Conservation (phyloP, 2,888 invertebrate genomes). For the Drosophila cognata region DNA sequence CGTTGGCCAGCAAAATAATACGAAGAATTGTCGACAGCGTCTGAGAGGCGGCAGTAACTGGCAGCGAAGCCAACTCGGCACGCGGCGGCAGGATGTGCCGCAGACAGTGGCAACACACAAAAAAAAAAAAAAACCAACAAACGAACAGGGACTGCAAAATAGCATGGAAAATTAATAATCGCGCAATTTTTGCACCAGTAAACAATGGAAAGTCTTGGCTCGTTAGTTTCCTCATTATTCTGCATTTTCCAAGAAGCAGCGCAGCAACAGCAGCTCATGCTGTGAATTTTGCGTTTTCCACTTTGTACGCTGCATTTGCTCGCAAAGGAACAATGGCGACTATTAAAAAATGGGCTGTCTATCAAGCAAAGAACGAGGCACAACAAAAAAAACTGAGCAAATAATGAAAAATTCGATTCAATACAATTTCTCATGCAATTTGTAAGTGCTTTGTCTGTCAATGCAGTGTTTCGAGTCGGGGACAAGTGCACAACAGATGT, state of each 20-base stretch:
- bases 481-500: slow-evolving; percentile 44
- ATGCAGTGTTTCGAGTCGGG: slow-evolving; percentile 25
- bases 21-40: slow-evolving; percentile 52
- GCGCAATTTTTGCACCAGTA: slow-evolving; percentile 81
- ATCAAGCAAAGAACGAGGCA: slow-evolving; percentile 40
- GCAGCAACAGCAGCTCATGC: slow-evolving; percentile 24
- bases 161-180: slow-evolving; percentile 82
- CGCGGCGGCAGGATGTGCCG: slow-evolving; percentile 31
- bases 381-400: slow-evolving; percentile 30
- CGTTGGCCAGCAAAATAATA: slow-evolving; percentile 33
- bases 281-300: slow-evolving; percentile 33
- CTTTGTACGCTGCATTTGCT: slow-evolving; percentile 42
- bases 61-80: slow-evolving; percentile 11
- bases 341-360: slow-evolving; percentile 46
- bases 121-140: slow-evolving; percentile 8
- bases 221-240: slow-evolving; percentile 82
- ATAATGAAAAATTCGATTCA: slow-evolving; percentile 68
- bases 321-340: slow-evolving; percentile 34
- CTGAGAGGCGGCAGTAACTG: slow-evolving; percentile 33
- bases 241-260: slow-evolving; percentile 54
- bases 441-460: slow-evolving; percentile 35
- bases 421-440: slow-evolving; percentile 68
- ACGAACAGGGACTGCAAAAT: slow-evolving; percentile 60
- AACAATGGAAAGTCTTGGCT: slow-evolving; percentile 82
- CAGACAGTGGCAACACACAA: slow-evolving; percentile 25